Base-by-base conservation (phyloP, 2,113 vertebrate genomes). In the Ginglymostoma cirratum region DNA sequence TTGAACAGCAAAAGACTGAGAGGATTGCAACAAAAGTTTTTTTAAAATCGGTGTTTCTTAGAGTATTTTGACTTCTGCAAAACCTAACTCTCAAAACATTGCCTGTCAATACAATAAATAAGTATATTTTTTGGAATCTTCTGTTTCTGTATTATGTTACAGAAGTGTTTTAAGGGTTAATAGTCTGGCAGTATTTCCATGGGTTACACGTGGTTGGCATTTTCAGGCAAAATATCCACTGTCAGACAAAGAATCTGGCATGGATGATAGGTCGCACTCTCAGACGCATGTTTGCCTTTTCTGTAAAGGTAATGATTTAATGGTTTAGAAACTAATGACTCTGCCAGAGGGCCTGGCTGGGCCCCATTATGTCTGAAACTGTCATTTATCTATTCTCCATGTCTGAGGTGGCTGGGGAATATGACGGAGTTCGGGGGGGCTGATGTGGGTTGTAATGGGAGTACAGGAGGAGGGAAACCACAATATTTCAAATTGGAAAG, bases 221-320 rank as follows among this genome's bases (percentile, higher is more conserved):
- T 96, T 94, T 96, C 90, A 96, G 96, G 96, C 89, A 96, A 78
- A 96, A 92, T 78, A 96, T 96, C 95, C 83, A 45, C 94, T 96
- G 69, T 96, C 87, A 96, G 96, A 96, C 96, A 96, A 96, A 96
- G 96, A 83, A 96, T 96, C 96, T 96, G 96, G 96, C 96, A 96
- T 95, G 89, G 96, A 95, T 92, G 95, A 96, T 94, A 89, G 96
- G 89, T 80, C 94, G 96, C 45, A 96, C 67, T 96, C 96, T 96
- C 96, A 96, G 95, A 96, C 96, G 95, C 97, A 98, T 97, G 97
- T 98, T 98, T 97, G 97, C 97, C 97, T 97, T 97, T 97, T 97
- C 97, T 97, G 97, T 96, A 97, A 97, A 98, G 97, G 97, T 97
- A 97, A 97, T 97, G 98, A 98, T 98, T 98, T 98, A 98, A 97